These are phyloP conservation scores for Sus cebifrons DNA, from an alignment of 2,797 vertebrate species.

Conservation along the genomic window DNA sequence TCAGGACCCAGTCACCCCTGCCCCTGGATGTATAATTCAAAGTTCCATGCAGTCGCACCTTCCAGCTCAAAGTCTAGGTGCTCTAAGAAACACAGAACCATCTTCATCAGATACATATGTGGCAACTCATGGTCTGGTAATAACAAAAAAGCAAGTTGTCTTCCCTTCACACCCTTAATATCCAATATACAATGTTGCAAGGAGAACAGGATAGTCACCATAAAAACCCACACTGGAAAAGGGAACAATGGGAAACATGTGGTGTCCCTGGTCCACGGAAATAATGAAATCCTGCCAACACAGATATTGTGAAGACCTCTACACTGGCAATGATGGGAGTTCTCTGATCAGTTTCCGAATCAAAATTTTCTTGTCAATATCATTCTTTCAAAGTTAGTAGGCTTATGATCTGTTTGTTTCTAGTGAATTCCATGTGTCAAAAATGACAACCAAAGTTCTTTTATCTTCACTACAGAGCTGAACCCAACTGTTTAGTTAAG, in stretches of 20 bases:
- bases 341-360: constrained; percentile 46
- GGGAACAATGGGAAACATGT: constrained; percentile 36
- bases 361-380: constrained; percentile 43
- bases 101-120: not conserved
- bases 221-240: constrained; percentile 10
- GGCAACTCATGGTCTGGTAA: constrained; percentile 31
- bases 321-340: not conserved
- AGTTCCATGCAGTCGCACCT: not conserved
- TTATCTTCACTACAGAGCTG: constrained; percentile 39
- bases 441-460: constrained; percentile 54
- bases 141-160: constrained; percentile 29
- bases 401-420: constrained; percentile 45
- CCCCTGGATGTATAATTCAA: not conserved
- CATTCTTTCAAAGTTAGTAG: constrained; percentile 54
- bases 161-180: not conserved
- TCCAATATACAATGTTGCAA: not conserved
- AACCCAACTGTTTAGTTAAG: constrained; percentile 11
- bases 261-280: not conserved
- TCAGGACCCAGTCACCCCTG: not conserved
- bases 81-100: not conserved
- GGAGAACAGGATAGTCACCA: not conserved
- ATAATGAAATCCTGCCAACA: constrained; percentile 25
- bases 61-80: constrained; percentile 10
- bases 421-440: constrained; percentile 53
- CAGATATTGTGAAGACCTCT: not conserved